phyloP scores from a whole-genome alignment of 2,888 invertebrate species.

The Colostygia pectinataria region DNA sequence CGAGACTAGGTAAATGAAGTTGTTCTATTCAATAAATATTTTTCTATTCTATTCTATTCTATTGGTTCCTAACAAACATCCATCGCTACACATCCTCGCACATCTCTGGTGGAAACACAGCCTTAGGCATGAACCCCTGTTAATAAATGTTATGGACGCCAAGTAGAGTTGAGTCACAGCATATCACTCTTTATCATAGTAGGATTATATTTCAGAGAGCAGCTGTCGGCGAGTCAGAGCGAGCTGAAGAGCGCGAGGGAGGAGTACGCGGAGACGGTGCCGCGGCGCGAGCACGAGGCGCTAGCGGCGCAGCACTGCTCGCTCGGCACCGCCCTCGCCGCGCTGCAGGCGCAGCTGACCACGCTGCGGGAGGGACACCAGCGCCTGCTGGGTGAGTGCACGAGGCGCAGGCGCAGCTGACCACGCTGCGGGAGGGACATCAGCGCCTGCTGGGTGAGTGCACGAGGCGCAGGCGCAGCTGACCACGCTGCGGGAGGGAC shows the following conservation, averaged over 20 bases:
- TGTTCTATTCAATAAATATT: no score
- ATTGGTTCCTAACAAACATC: no score
- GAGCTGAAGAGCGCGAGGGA: constrained; percentile 65
- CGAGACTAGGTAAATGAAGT: no score
- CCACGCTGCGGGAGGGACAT: constrained; percentile 49
- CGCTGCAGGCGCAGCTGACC: constrained; percentile 45
- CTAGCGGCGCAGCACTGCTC: constrained; percentile 55
- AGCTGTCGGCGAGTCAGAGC: constrained; percentile 61
- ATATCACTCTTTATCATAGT: no score
- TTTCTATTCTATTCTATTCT: no score
- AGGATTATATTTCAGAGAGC: constrained; percentile 66
- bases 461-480: constrained; percentile 45
- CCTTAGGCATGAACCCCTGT: no score
- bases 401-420: constrained; percentile 45
- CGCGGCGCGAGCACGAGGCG: constrained; percentile 64
- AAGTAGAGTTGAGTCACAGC: no score
- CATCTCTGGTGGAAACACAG: no score
- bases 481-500: constrained; percentile 48
- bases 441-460: constrained; percentile 54
- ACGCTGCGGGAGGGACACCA: constrained; percentile 52
- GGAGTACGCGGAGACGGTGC: constrained; percentile 72
- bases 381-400: constrained; percentile 52
- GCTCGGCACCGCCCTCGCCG: constrained; percentile 43
- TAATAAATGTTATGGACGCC: no score
- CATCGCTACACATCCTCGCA: neutral